Percentiles rank a stretch among this genome's conserved stretches.
Conservation (phyloP, 1,140 invertebrate genomes). For the Phenacoccus solenopsis region DNA sequence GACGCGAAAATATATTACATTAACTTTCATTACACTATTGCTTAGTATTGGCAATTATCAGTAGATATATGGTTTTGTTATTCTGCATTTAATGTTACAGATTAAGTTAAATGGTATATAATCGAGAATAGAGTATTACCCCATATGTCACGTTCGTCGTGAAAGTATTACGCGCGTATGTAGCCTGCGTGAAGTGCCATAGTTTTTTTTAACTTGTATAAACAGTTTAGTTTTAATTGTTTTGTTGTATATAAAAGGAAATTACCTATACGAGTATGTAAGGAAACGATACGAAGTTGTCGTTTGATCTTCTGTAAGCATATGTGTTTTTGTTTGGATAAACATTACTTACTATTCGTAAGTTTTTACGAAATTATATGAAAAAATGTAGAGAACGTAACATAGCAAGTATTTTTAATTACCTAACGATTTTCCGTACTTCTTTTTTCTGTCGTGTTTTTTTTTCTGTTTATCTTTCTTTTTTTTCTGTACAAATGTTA, state of each 20-base stretch:
- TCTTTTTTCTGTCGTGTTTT: constrained; percentile 10
- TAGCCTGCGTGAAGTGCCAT: not conserved
- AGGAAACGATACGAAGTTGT: not conserved
- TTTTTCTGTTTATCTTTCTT: constrained; percentile 13
- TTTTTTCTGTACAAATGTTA: constrained; percentile 6
- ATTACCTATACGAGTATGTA: not conserved
- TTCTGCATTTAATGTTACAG: too few relatives aligned
- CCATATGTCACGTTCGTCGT: not conserved
- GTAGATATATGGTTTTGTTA: too few relatives aligned
- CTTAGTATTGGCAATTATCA: too few relatives aligned
- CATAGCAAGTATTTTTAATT: constrained; percentile 13
- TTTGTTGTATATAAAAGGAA: constrained; percentile 1
- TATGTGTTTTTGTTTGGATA: not conserved
- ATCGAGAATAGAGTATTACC: not conserved
- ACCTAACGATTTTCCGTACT: constrained; percentile 14
- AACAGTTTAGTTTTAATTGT: not conserved
- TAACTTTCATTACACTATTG: too few relatives aligned
- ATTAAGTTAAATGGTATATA: too few relatives aligned
- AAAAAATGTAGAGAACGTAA: not conserved
- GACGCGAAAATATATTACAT: too few relatives aligned
- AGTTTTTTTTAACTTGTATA: not conserved
- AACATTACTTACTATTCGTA: not conserved
- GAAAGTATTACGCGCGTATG: constrained; percentile 1
- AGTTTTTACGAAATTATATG: not conserved
- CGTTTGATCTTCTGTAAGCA: not conserved